phyloP scores from a whole-genome alignment of 2,888 invertebrate genomes.

The Caenorhabditis virilis region DNA sequence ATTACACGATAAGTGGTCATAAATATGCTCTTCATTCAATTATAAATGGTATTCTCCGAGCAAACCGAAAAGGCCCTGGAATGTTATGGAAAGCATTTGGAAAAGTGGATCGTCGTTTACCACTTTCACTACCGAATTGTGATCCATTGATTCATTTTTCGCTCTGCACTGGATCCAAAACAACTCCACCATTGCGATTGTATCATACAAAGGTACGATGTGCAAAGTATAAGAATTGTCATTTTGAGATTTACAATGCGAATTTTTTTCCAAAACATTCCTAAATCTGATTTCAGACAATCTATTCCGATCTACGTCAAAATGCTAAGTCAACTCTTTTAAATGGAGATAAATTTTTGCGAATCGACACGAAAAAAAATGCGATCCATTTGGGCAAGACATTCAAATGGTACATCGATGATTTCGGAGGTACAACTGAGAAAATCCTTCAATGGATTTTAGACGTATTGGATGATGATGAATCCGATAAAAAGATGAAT shows the following conservation, averaged over 20 bases:
- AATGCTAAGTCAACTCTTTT: constrained; percentile 57
- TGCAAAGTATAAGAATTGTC: not conserved
- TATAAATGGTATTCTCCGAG: constrained; percentile 72
- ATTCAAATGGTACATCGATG: constrained; percentile 72
- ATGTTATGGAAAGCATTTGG: constrained; percentile 70
- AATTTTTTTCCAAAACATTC: no score
- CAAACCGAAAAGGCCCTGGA: constrained; percentile 70
- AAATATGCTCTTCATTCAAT: constrained; percentile 72
- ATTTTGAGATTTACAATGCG: no score
- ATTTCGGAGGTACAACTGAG: constrained; percentile 69
- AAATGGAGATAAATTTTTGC: constrained; percentile 69
- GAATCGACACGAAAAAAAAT: constrained; percentile 68
- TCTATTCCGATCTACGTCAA: constrained; percentile 31
- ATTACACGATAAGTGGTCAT: constrained; percentile 71
- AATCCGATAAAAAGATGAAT: constrained; percentile 42
- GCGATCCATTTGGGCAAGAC: constrained; percentile 70
- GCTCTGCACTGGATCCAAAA: constrained; percentile 71
- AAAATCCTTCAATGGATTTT: constrained; percentile 57
- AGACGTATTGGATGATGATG: constrained; percentile 35
- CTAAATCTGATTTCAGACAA: constrained; percentile 32
- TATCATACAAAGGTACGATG: constrained; percentile 69
- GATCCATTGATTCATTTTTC: constrained; percentile 72
- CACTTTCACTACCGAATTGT: constrained; percentile 67
- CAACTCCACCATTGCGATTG: constrained; percentile 71
- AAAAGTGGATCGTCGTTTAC: constrained; percentile 69